Percentiles rank a stretch among this genome's conserved stretches.
Evolutionary conservation across 2,113 vertebrate species (phyloP).

Genomic region (Corvus cornix): DNA sequence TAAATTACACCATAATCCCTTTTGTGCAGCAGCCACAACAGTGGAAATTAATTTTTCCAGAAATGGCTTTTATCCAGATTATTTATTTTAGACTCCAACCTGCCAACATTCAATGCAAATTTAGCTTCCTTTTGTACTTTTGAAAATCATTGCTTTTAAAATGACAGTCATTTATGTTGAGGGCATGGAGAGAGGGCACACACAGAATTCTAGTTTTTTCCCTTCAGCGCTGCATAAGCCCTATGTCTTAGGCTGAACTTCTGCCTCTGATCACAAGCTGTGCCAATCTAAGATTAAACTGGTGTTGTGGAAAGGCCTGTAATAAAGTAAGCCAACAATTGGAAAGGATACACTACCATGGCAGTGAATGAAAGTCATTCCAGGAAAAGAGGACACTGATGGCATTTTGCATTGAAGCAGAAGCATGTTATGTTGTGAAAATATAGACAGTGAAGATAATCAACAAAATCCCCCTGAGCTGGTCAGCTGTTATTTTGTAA

Average conservation of each 20-base stretch:
- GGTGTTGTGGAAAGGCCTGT: neutral
- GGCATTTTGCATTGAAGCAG: neutral
- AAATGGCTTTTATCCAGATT: neutral
- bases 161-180: neutral
- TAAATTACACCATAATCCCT: neutral
- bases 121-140: neutral
- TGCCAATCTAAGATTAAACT: neutral
- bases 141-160: neutral
- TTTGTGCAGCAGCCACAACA: neutral
- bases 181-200: neutral
- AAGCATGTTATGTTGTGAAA: neutral
- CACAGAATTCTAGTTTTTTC: neutral
- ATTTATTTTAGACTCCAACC: neutral
- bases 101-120: neutral
- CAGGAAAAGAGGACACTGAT: neutral
- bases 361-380: neutral
- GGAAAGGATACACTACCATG: neutral
- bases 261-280: neutral
- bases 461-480: neutral
- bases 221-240: neutral
- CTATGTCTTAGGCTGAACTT: neutral
- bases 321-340: neutral
- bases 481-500: neutral
- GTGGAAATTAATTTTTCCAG: neutral
- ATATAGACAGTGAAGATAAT: neutral